phyloP scores from a whole-genome alignment of 2,888 invertebrate species.

The Epiblema foenella region DNA sequence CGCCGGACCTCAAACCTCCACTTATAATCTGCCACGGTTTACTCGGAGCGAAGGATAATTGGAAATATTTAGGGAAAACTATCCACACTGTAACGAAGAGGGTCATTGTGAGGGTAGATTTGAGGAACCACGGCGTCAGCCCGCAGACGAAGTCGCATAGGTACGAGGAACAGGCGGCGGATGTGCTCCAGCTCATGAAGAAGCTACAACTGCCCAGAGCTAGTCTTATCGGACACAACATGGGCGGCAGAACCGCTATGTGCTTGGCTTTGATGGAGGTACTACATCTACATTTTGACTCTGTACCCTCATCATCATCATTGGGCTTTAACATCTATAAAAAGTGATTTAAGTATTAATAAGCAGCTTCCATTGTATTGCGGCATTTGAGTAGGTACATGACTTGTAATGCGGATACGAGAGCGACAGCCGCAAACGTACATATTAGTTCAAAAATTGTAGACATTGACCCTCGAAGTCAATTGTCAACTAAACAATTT shows the following conservation, averaged over 20 bases:
- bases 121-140: constrained; percentile 97
- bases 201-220: constrained; percentile 85
- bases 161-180: constrained; percentile 90
- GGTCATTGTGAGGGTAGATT: constrained; percentile 92
- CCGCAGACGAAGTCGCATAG: constrained; percentile 90
- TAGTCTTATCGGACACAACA: constrained; percentile 93
- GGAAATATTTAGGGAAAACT: constrained; percentile 91
- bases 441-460: too few species aligned
- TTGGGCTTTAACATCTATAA: too few species aligned
- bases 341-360: too few species aligned
- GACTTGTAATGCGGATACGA: too few species aligned
- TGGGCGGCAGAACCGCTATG: constrained; percentile 96
- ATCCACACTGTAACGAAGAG: constrained; percentile 88
- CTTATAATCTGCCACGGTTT: constrained; percentile 91
- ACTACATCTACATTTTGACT: constrained; percentile 3
- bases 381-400: too few species aligned
- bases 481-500: too few species aligned
- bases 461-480: too few species aligned
- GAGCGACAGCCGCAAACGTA: too few species aligned
- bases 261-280: constrained; percentile 89
- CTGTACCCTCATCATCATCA: too few species aligned
- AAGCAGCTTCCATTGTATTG: too few species aligned
- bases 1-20: constrained; percentile 57
- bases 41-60: constrained; percentile 94
- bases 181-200: constrained; percentile 87